Evolutionary conservation across 2,113 vertebrate genomes (phyloP).

Genomic region (Chrysemys picta): DNA sequence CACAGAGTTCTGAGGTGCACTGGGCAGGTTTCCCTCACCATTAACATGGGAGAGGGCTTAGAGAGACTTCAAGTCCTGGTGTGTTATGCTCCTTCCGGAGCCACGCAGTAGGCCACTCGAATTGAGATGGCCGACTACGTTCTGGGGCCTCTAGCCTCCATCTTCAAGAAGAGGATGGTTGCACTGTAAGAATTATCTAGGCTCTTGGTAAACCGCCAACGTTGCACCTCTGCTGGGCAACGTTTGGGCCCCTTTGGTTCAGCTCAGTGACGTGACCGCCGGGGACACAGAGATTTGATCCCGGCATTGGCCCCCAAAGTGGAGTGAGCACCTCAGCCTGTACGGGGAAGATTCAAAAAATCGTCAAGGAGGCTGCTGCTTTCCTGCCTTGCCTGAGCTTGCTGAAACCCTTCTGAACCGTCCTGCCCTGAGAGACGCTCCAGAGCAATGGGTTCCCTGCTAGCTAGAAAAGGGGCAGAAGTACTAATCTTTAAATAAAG

Average conservation of each 20-base stretch:
- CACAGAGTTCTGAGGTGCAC: rapidly evolving
- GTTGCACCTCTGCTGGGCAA: not conserved
- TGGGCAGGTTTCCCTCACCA: not conserved
- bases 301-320: rapidly evolving
- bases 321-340: not conserved
- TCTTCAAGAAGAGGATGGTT: not conserved
- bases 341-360: not conserved
- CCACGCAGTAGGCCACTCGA: not conserved
- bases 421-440: not conserved
- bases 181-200: not conserved
- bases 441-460: rapidly evolving
- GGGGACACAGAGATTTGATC: not conserved
- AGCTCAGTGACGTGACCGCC: not conserved
- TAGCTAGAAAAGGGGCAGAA: not conserved
- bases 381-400: not conserved
- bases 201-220: no score
- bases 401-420: not conserved
- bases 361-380: not conserved
- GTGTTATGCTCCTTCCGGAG: not conserved
- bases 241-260: rapidly evolving
- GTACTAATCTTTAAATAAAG: not conserved
- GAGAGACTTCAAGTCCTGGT: not conserved
- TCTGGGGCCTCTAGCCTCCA: not conserved
- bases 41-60: not conserved
- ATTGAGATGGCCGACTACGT: rapidly evolving